Evolutionary conservation across 2,797 vertebrate species (phyloP), one percentile per base, ranked within the genome.

Genomic region (Enteromius thamalakanensis): DNA sequence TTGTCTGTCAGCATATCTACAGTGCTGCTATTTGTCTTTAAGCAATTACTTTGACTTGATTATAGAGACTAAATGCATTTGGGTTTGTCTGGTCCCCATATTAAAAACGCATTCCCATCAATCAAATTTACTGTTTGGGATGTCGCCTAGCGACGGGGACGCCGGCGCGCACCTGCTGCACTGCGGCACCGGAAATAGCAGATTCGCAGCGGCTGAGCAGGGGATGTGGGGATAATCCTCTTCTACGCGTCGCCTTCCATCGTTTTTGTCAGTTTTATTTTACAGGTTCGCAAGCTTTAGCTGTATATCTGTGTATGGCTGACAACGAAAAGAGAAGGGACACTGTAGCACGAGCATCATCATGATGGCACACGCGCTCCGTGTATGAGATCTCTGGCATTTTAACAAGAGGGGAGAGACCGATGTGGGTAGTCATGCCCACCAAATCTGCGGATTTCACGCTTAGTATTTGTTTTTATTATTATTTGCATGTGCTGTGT

Each of bases 141-240:
- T 76, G 95, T 97, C 91, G 90, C 96, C 87, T 83, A 29, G 96
- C 91, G 90, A 96, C 95, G 42, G 60, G 76, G 93, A 96, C 93
- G 94, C 95, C 47, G 37, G 47, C 53, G 74, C 82, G 83, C 84
- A 87, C 87, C 83, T 93, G 90, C 96, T 96, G 96, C 96, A 97
- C 89, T 97, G 96, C 96, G 96, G 92, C 96, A 96, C 89, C 89
- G 11, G 89, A 90, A 88, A 77, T 72, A 69, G 51, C 74, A 82
- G 83, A 79, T 21, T 21, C 86, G 64, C 51, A 79, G 76, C 51
- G 29, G 42, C 58, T 47, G 45, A 67, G 58, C 70, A 37, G 64
- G 26, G 42, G 65, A 69, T 32, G 76, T 49, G 42, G 26, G 62
- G 53, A 17, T 70, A 76, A 79, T 10, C 21, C 45, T 69, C 11